Conservation (phyloP, 2,888 invertebrate genomes). For the Drosophila kanekoi region DNA sequence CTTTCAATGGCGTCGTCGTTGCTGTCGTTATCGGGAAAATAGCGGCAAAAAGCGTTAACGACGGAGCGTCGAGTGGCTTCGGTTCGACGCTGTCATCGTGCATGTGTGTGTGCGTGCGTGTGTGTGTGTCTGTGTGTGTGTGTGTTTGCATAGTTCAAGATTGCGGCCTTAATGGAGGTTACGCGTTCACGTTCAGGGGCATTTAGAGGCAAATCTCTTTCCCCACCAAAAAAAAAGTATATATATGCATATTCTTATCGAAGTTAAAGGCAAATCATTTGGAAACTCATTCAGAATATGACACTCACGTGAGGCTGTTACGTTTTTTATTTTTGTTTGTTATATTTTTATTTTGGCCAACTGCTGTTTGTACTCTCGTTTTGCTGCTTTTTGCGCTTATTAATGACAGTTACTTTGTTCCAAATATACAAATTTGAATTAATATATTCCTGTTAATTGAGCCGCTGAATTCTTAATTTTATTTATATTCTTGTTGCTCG, state of each 20-base stretch:
- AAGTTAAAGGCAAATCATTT: background rate
- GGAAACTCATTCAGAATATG: background rate
- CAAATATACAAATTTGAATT: conserved; percentile 33
- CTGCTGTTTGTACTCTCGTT: conserved; percentile 51
- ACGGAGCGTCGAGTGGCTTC: conserved; percentile 20
- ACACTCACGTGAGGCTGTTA: conserved; percentile 44
- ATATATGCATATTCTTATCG: background rate
- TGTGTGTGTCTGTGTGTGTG: conserved; percentile 2
- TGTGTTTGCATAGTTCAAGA: conserved; percentile 79
- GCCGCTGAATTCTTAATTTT: conserved; percentile 13
- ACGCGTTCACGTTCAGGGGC: conserved; percentile 83
- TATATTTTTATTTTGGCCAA: conserved; percentile 27
- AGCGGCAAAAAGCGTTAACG: conserved; percentile 46
- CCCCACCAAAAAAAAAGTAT: conserved; percentile 23
- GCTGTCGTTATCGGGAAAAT: conserved; percentile 48
- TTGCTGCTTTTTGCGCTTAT: conserved; percentile 33
- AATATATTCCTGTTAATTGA: conserved; percentile 55
- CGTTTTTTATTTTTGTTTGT: conserved; percentile 2
- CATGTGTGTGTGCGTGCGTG: background rate
- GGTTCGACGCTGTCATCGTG: conserved; percentile 13
- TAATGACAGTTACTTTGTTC: conserved; percentile 27
- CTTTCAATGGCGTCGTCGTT: conserved; percentile 72
- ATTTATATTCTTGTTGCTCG: conserved; percentile 19
- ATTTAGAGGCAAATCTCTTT: conserved; percentile 36
- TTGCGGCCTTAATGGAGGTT: conserved; percentile 84